Evolutionary conservation across 2,888 invertebrate genomes (phyloP).

Genomic region (Phasia obesa): DNA sequence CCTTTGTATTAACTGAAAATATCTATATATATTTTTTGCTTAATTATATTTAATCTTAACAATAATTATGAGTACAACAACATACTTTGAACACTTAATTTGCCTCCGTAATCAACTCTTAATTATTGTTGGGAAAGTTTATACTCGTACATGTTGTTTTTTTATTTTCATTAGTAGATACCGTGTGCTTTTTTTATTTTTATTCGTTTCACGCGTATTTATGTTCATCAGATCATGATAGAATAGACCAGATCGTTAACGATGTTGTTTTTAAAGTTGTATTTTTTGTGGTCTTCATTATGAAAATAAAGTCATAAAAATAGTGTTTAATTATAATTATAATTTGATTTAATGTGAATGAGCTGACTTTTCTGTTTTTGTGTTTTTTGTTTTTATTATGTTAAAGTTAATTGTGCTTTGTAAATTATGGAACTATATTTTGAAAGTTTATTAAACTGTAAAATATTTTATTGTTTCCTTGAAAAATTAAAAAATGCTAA

Average conservation of each 20-base stretch:
- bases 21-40: constrained; percentile 13
- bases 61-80: constrained; percentile 51
- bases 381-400: no score
- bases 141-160: neutral
- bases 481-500: neutral
- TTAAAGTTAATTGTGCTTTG: neutral
- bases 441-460: neutral
- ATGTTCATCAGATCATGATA: constrained; percentile 22
- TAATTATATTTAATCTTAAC: constrained; percentile 27
- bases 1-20: neutral
- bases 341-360: no score
- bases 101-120: constrained; percentile 54
- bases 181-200: constrained; percentile 26
- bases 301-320: no score
- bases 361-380: no score
- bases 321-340: no score
- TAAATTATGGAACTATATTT: neutral
- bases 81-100: constrained; percentile 44
- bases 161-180: constrained; percentile 30
- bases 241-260: neutral
- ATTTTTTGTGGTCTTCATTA: neutral
- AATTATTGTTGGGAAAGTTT: constrained; percentile 60
- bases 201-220: constrained; percentile 57
- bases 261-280: neutral
- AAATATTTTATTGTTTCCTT: neutral